These are phyloP conservation scores for Hypothenemus hampei DNA, from an alignment of 1,140 invertebrate genomes.

Conservation along the genomic window DNA sequence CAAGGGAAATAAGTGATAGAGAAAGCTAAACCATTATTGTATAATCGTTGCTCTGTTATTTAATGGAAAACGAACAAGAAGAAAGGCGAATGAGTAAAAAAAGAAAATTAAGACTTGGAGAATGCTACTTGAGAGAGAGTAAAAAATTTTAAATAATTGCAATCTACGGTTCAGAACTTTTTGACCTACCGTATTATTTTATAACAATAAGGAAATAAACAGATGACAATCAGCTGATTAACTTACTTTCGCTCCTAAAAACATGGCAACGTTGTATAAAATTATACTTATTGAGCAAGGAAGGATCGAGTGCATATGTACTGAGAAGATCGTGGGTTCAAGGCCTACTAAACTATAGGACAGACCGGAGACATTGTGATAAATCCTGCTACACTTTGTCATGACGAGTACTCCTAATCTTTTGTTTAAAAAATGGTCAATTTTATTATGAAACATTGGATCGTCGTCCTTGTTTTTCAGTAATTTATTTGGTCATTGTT, in stretches of 20 bases:
- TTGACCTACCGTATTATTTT: background rate
- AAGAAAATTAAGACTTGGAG: background rate
- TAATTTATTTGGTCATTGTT: no score
- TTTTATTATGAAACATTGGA: no score
- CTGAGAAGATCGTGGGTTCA: conserved; percentile 8
- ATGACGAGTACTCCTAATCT: no score
- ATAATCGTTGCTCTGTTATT: no score
- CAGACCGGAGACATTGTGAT: background rate
- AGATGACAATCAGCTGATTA: background rate
- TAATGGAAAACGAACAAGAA: no score
- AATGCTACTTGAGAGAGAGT: background rate
- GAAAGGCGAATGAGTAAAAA: background rate
- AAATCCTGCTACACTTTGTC: background rate
- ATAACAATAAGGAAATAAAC: background rate
- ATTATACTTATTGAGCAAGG: background rate
- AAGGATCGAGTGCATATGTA: conserved; percentile 9
- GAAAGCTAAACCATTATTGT: no score
- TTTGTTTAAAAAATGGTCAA: no score
- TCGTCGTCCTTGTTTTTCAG: no score
- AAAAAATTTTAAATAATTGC: no score
- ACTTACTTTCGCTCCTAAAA: background rate
- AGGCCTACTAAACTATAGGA: background rate
- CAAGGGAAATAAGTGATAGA: no score
- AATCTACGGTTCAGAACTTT: background rate
- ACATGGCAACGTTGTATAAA: background rate